Base-by-base conservation (phyloP, 2,797 vertebrate genomes). In the Borostomias antarcticus region DNA sequence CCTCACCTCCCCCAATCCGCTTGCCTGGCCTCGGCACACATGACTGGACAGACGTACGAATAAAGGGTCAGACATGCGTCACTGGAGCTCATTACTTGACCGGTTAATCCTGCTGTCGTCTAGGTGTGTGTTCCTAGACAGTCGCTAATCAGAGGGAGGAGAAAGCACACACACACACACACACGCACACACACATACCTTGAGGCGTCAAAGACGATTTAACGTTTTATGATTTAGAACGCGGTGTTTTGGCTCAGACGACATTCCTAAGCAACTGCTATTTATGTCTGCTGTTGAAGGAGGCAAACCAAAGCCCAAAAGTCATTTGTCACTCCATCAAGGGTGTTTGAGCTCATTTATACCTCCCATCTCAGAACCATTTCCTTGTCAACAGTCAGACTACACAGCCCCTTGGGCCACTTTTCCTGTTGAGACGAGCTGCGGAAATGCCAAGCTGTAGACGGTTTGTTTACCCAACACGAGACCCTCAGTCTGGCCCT, bases 391-490 rank as follows among this genome's bases (percentile, higher is more conserved):
- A 58, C 56, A 37, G 11, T 7, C 9, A n/a, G n/a, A n/a, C n/a
- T 13, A n/a, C 28, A n/a, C n/a, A n/a, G n/a, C 29, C 52, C 52
- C 28, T 32, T 30, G 28, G 52, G 52, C 13, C 3, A n/a, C 26
- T 32, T 56, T n/a, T 28, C 52, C 29, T 32, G 52, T 56, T 30
- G 28, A 43, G 58, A 40, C 35, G 60, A 72, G 82, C 43, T 72
- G 59, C 82, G 87, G 86, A 85, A 89, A 88, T 84, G 77, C 82
- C 84, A 58, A 62, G 62, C 58, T 69, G 77, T 48, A 76, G 76
- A 85, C 78, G 79, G 79, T 84, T 81, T 89, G 82, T 88, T 89
- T 89, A 87, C 74, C 64, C 77, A 83, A 85, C 73, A 78, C 69
- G 65, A 64, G 70, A 29, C 61, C 43, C 19, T 21, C 8, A 5